Percentiles rank a stretch among this genome's conserved stretches.
Evolutionary conservation across 35 echinoderm and acorn worm species (phyloP).

Genomic region (Amphiura filiformis): DNA sequence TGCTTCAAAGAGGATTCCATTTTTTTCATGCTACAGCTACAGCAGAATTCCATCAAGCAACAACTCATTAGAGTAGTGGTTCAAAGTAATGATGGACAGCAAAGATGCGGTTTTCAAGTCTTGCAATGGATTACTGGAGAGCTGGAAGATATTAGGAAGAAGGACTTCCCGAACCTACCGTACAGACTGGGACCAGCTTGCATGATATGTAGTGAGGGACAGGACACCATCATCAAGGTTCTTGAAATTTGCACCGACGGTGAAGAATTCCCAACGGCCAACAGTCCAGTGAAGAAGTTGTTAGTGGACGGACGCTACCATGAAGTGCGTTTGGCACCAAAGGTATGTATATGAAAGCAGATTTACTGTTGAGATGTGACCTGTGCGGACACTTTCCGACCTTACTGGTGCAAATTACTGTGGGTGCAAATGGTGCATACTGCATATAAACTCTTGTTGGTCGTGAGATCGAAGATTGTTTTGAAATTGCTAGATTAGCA

Average conservation of each 20-base stretch:
- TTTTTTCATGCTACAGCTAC: neutral
- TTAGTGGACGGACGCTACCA: constrained; percentile 15
- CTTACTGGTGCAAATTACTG: too few species aligned
- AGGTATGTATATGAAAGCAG: neutral
- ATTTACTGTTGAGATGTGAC: too few species aligned
- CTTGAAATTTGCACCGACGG: constrained; percentile 12
- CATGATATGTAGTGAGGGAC: neutral
- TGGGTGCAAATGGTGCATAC: too few species aligned
- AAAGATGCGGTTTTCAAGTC: neutral
- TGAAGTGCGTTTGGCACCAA: constrained; percentile 17
- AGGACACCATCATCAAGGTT: neutral
- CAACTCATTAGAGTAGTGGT: neutral
- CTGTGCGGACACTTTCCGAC: too few species aligned
- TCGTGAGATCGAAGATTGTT: too few species aligned
- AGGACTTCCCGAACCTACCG: constrained; percentile 31
- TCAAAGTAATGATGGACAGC: neutral
- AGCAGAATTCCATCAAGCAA: neutral
- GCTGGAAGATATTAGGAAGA: constrained; percentile 20
- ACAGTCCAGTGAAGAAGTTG: constrained; percentile 2
- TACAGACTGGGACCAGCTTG: constrained; percentile 31
- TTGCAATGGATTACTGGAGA: neutral
- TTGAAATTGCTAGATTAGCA: too few species aligned
- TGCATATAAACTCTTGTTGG: too few species aligned
- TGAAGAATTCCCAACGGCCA: constrained; percentile 19
- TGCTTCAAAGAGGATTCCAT: neutral